Base-by-base conservation (phyloP, 1,140 invertebrate genomes). In the Pseudomyrmex gracilis region DNA sequence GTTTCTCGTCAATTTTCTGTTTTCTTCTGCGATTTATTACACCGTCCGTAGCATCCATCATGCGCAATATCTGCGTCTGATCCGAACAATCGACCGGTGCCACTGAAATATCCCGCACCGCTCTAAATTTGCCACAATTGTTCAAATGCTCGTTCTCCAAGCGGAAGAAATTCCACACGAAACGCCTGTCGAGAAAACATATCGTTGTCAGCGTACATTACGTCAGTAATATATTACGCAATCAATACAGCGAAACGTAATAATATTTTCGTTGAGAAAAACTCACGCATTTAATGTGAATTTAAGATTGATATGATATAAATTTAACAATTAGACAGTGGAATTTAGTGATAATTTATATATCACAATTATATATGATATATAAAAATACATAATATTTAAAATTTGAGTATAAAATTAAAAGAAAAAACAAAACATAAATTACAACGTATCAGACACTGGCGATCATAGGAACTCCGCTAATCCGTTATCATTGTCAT, bases 71-170 rank as follows among this genome's bases (percentile, higher is more conserved):
- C 87, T 97, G 95, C 5, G 96, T 96, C 94, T 98, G 97, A 94
- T 98, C 98, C 13, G 97, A 98, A 20, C 97, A 97, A 94, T 98
- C 98, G 9, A 99, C 96, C 0, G 99, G 99, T 12, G 98, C 98
- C 12, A 99, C 98, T 0, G 98, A 99, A 22, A 99, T 99, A 92
- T 99, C 99, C 49, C 99, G 94, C 0, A 99, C 99, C 10, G 99
- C 99, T 91, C 99, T 95, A 95, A 99, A 99, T 94, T 99, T 98
- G 92, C 99, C 98, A 95, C 98, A 99, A 95, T 99, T 99, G 94
- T 99, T 99, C 17, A 99, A 94, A 96, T 99, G 99, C 92, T 99
- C 99, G 95, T 99, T 99, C 95, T 99, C 99, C 85, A 99, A 93
- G 0, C 99, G 98, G 95, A 99, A 99, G 94, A 98, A 99, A 93